These are phyloP conservation scores for Xenopus petersii DNA, from an alignment of 2,797 vertebrate genomes.

Conservation along the genomic window DNA sequence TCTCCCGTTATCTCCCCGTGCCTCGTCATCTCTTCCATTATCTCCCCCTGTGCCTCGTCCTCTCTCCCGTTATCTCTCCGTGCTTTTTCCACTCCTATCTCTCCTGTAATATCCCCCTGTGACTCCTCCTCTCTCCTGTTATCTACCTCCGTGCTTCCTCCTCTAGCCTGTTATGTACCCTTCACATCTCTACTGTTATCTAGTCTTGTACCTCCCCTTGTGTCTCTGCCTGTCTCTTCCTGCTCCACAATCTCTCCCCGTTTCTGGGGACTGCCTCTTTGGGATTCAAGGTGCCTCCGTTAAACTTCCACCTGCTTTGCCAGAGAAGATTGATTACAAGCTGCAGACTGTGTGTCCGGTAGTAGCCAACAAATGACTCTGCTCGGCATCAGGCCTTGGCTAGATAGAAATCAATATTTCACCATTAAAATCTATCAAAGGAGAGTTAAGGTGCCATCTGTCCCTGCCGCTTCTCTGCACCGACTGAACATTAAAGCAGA, in stretches of 20 bases:
- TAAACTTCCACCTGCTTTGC: slow-evolving; percentile 75
- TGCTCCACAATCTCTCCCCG: slow-evolving; percentile 25
- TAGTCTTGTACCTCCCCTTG: too few relatives aligned
- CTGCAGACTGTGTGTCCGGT: slow-evolving; percentile 79
- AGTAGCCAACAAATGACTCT: slow-evolving; percentile 94
- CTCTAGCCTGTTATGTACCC: too few relatives aligned
- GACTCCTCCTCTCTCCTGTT: too few relatives aligned
- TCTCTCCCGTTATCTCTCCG: too few relatives aligned
- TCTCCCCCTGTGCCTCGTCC: too few relatives aligned
- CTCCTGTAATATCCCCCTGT: too few relatives aligned
- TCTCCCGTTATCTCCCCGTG: too few relatives aligned
- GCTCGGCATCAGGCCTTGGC: slow-evolving; percentile 92
- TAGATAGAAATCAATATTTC: slow-evolving; percentile 96
- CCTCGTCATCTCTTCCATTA: too few relatives aligned
- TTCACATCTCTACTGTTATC: too few relatives aligned
- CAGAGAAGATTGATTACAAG: slow-evolving; percentile 89
- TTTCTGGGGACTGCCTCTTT: slow-evolving; percentile 59
- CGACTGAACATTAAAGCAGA: slow-evolving; percentile 91
- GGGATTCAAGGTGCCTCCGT: slow-evolving; percentile 73
- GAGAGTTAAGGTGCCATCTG: slow-evolving; percentile 81
- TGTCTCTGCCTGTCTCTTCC: slow-evolving; percentile 25
- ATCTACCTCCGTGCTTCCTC: too few relatives aligned
- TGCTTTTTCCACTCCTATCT: too few relatives aligned
- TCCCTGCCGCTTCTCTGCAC: slow-evolving; percentile 85
- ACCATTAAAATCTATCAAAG: slow-evolving; percentile 96